phyloP scores from a whole-genome alignment of 2,888 invertebrate genomes.

The Hyalella azteca region DNA sequence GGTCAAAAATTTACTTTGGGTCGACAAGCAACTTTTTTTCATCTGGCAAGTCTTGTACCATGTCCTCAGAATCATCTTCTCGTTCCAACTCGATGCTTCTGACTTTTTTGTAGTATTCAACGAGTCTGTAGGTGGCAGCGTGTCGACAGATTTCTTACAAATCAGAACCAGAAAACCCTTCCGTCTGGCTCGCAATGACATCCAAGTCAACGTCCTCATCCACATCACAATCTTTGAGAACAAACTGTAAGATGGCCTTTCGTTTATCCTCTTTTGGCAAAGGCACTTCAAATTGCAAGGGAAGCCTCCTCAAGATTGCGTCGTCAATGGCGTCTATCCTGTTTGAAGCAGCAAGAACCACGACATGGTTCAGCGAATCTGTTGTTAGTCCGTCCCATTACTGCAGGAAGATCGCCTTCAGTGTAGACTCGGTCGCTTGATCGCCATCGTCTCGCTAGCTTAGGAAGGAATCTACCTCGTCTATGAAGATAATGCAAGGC shows the following conservation, averaged over 20 bases:
- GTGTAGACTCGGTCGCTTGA: conserved; percentile 6
- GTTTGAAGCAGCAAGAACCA: conserved; percentile 45
- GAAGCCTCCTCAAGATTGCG: conserved; percentile 43
- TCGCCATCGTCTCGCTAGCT: conserved; percentile 33
- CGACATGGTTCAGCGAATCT: conserved; percentile 37
- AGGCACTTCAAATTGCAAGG: conserved; percentile 40
- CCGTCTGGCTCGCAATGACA: conserved; percentile 31
- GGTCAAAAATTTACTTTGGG: neutral
- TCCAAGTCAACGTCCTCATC: conserved; percentile 39
- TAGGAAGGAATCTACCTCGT: conserved; percentile 44
- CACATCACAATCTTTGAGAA: conserved; percentile 13
- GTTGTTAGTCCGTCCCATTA: conserved; percentile 48
- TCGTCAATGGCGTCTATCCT: conserved; percentile 44
- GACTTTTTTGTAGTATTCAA: conserved; percentile 40
- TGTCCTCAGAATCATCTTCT: neutral
- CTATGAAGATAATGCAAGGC: conserved; percentile 48
- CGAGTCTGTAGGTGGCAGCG: conserved; percentile 38
- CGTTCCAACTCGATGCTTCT: neutral
- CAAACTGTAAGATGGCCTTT: conserved; percentile 23
- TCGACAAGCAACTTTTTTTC: conserved; percentile 21
- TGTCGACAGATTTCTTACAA: conserved; percentile 40
- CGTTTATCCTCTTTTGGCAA: conserved; percentile 24
- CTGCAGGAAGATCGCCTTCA: conserved; percentile 44
- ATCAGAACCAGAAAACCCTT: conserved; percentile 43
- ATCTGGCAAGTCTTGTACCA: neutral